phyloP scores from a whole-genome alignment of 64 coral and sea anemone genomes.

The Montipora efflorescens region DNA sequence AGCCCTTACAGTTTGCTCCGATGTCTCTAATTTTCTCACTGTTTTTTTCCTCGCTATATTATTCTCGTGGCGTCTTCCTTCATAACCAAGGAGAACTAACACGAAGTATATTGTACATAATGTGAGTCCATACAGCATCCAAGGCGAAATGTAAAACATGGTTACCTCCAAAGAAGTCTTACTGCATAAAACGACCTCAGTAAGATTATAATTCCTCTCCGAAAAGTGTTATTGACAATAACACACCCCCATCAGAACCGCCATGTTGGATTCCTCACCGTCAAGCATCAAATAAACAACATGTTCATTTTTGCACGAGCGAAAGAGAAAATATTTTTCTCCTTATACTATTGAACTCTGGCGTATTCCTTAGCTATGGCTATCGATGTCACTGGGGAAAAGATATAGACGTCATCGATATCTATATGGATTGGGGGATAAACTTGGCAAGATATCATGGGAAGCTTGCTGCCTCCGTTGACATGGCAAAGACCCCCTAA shows the following conservation, averaged over 20 bases:
- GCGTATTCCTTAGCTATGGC: not conserved
- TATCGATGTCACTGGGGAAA: not conserved
- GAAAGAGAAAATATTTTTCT: not conserved
- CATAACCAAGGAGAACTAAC: constrained; percentile 8
- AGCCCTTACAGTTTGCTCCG: not conserved
- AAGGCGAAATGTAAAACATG: constrained; percentile 35
- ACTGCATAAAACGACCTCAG: not conserved
- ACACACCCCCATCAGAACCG: not conserved
- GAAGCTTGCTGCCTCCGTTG: not conserved
- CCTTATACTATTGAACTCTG: not conserved
- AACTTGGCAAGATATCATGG: not conserved
- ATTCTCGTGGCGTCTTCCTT: not conserved
- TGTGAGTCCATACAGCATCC: not conserved
- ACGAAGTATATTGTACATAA: constrained; percentile 21
- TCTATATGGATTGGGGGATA: not conserved
- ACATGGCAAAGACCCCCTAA: not conserved
- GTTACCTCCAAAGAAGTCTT: not conserved
- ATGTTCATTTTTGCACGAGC: constrained; percentile 17
- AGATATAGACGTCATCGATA: not conserved
- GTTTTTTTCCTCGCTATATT: constrained; percentile 22
- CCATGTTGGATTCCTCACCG: constrained; percentile 2
- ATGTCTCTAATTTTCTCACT: not conserved
- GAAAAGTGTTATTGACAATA: not conserved
- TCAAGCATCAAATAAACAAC: constrained; percentile 1
- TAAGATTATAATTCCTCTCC: not conserved